A percentile compares a stretch with the other conserved stretches of the same genome.
phyloP scores from a whole-genome alignment of 2,888 invertebrate genomes.

The Parnassius glacialis region DNA sequence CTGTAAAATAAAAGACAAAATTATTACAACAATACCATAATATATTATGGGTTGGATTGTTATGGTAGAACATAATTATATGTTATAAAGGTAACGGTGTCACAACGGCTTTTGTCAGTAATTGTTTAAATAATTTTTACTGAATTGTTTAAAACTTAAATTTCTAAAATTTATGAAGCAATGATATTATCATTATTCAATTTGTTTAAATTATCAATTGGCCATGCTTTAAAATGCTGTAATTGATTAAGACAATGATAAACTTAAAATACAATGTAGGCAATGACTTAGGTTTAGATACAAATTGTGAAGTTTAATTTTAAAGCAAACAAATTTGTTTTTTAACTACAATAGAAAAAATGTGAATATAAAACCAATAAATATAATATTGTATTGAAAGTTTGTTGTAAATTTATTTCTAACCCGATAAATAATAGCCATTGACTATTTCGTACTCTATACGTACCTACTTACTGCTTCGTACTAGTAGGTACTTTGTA shows the following conservation, averaged over 20 bases:
- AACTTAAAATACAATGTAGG: constrained; percentile 50
- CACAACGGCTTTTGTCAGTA: constrained; percentile 13
- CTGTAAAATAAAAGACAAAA: constrained; percentile 19
- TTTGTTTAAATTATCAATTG: too few relatives aligned
- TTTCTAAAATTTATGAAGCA: too few relatives aligned
- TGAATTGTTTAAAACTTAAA: background rate
- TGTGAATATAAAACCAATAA: constrained; percentile 79
- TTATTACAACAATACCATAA: constrained; percentile 10
- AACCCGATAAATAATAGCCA: background rate
- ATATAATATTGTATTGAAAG: constrained; percentile 61
- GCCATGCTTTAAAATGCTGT: background rate
- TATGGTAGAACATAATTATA: constrained; percentile 14
- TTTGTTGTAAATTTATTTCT: constrained; percentile 11
- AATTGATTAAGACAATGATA: too few relatives aligned
- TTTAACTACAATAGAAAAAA: constrained; percentile 75
- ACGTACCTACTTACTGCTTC: too few relatives aligned
- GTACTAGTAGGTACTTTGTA: too few relatives aligned
- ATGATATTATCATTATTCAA: too few relatives aligned
- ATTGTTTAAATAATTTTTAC: constrained; percentile 13
- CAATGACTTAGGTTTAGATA: constrained; percentile 77
- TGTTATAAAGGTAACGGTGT: constrained; percentile 7
- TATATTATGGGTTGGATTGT: constrained; percentile 11
- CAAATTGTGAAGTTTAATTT: constrained; percentile 69
- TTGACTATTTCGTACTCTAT: too few relatives aligned
- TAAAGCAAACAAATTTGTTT: constrained; percentile 66